phyloP scores from a whole-genome alignment of 2,888 invertebrate genomes.

The Gisinianus flammeolus region DNA sequence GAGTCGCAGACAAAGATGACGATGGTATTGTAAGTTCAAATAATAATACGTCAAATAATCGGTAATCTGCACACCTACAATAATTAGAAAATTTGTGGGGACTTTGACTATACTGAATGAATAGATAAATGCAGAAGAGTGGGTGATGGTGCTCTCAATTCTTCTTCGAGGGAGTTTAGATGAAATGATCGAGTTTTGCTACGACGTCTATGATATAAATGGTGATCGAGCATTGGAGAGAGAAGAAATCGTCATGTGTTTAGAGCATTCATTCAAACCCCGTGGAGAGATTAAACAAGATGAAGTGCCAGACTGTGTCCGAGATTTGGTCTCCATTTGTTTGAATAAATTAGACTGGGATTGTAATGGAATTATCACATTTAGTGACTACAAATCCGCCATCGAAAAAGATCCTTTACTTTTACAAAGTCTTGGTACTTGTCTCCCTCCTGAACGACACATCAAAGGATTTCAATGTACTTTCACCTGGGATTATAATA shows the following conservation, averaged over 20 bases:
- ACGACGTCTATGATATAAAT: conserved; percentile 11
- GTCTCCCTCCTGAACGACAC: neutral
- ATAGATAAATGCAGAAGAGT: conserved; percentile 15
- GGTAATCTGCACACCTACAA: neutral
- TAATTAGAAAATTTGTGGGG: neutral
- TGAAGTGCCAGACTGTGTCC: neutral
- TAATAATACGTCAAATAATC: too few species aligned
- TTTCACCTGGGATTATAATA: conserved; percentile 2
- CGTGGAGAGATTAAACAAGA: neutral
- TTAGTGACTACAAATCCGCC: conserved; percentile 4
- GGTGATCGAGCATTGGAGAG: neutral
- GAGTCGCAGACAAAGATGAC: conserved; percentile 9
- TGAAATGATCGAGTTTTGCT: conserved; percentile 18
- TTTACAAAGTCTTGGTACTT: conserved; percentile 3
- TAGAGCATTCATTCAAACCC: neutral
- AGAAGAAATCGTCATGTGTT: conserved; percentile 4
- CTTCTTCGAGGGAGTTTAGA: conserved; percentile 5
- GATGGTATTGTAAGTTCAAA: neutral
- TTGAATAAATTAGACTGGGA: conserved; percentile 7
- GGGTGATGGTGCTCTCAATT: neutral
- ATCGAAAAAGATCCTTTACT: conserved; percentile 2
- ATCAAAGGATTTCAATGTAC: conserved; percentile 5
- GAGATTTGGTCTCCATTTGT: neutral
- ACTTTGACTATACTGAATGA: neutral
- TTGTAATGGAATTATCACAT: neutral